Conservation (phyloP, 2,797 vertebrate species). For the Gadopsis bispinosus region DNA sequence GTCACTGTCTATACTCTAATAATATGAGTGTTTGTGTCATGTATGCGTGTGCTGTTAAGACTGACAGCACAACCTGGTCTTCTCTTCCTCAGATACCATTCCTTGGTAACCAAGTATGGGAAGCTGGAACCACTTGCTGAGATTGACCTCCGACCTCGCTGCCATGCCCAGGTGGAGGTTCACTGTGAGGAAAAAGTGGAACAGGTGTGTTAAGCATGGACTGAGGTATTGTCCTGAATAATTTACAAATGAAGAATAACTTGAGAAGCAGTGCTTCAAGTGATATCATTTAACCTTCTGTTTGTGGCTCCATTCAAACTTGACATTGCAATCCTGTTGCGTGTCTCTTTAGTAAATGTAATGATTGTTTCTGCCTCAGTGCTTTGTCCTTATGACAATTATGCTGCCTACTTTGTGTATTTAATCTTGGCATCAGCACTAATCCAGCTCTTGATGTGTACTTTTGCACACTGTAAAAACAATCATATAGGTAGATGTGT, state of each 20-base stretch:
- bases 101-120: constrained; percentile 94
- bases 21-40: background rate
- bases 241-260: background rate
- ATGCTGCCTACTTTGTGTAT: background rate
- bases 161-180: constrained; percentile 92
- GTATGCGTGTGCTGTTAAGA: background rate
- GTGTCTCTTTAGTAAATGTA: background rate
- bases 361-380: background rate
- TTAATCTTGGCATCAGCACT: background rate
- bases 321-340: background rate
- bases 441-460: background rate
- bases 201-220: constrained; percentile 74
- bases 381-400: background rate
- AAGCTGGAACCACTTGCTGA: constrained; percentile 95
- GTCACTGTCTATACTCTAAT: background rate
- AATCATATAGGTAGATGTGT: background rate
- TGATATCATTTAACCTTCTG: background rate
- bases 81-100: constrained; percentile 88
- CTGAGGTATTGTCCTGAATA: background rate
- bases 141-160: constrained; percentile 95
- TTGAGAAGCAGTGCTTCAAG: background rate
- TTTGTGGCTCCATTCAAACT: background rate
- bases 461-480: background rate
- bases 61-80: constrained; percentile 1
- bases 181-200: constrained; percentile 95